Evolutionary conservation across 2,888 invertebrate species (phyloP).

Genomic region (Cyclophora punctaria): DNA sequence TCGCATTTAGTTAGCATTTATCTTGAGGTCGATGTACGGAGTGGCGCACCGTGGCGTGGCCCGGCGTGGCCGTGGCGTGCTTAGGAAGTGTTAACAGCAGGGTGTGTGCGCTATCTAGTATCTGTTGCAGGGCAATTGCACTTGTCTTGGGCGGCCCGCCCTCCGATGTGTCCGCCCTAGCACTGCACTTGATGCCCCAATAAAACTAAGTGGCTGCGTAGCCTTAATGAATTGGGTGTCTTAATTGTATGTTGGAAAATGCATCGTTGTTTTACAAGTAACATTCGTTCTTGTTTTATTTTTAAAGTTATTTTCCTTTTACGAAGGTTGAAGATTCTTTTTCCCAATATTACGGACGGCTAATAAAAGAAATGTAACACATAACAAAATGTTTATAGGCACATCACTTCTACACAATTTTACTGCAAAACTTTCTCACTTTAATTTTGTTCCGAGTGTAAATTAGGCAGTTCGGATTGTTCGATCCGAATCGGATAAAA

Average conservation of each 20-base stretch:
- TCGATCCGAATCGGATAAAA: slow-evolving; percentile 23
- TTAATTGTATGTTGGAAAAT: too few species aligned
- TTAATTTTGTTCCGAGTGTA: slow-evolving; percentile 19
- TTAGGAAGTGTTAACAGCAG: slow-evolving; percentile 54
- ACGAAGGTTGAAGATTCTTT: too few species aligned
- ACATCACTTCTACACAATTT: too few species aligned
- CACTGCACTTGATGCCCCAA: slow-evolving; percentile 2
- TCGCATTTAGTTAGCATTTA: slow-evolving; percentile 18
- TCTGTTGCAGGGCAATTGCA: slow-evolving; percentile 52
- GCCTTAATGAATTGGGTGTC: slow-evolving; percentile 1
- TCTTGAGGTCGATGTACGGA: slow-evolving; percentile 19
- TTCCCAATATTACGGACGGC: too few species aligned
- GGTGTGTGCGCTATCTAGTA: slow-evolving; percentile 61
- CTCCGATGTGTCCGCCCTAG: too few species aligned
- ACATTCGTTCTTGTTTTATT: too few species aligned
- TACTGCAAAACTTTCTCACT: slow-evolving; percentile 6
- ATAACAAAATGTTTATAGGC: too few species aligned
- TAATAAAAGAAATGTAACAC: slow-evolving; percentile 1
- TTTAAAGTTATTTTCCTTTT: too few species aligned
- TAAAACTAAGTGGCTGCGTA: slow-evolving; percentile 15
- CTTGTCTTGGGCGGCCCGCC: slow-evolving; percentile 33
- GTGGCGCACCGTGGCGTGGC: slow-evolving; percentile 9
- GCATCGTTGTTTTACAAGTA: too few species aligned
- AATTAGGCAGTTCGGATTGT: slow-evolving; percentile 22
- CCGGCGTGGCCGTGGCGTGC: slow-evolving; percentile 48